phyloP scores from a whole-genome alignment of 2,888 invertebrate genomes.

The Metellina segmentata region DNA sequence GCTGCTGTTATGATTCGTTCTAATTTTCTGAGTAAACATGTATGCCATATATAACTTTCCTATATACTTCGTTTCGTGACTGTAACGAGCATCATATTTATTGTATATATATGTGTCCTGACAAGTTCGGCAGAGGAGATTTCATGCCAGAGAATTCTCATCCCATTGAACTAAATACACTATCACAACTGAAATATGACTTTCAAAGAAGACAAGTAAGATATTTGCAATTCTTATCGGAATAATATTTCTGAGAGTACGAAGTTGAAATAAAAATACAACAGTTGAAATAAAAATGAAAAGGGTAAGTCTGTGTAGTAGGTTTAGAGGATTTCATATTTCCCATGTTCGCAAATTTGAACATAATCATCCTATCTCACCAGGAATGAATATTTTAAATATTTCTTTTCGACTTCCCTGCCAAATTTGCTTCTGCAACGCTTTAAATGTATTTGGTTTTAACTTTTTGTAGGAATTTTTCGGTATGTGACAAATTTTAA shows the following conservation, averaged over 20 bases:
- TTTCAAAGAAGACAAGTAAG: background rate
- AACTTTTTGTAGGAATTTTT: background rate
- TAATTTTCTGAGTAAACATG: no score
- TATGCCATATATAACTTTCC: no score
- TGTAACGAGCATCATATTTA: no score
- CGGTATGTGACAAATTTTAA: background rate
- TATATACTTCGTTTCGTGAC: no score
- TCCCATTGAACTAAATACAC: no score
- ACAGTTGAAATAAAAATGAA: background rate
- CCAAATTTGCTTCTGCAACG: background rate
- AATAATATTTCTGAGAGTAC: background rate
- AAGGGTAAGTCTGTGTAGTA: background rate
- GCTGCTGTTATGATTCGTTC: no score
- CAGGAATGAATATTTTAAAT: background rate
- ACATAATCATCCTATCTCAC: background rate
- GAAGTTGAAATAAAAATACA: background rate
- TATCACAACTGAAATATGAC: no score
- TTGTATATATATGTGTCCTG: no score
- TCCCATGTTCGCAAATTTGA: background rate
- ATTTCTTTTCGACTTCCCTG: background rate
- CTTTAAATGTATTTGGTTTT: background rate
- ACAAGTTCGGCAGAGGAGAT: no score
- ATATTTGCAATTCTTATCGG: background rate
- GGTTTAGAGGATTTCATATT: background rate
- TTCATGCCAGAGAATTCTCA: no score